phyloP scores from a whole-genome alignment of 2,888 invertebrate species.

The Ectemnius lituratus region DNA sequence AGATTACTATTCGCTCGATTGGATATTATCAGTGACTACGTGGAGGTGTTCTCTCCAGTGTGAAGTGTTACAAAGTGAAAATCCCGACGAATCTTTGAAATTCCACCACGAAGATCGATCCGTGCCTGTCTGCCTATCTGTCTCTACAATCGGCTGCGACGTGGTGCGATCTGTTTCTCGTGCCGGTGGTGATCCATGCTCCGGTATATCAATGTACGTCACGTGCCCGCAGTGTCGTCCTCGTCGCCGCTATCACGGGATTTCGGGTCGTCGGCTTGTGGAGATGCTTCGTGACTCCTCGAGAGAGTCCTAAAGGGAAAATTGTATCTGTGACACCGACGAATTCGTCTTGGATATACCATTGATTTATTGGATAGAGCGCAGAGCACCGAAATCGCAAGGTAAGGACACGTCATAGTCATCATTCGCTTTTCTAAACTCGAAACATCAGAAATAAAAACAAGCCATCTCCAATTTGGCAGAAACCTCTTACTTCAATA shows the following conservation, averaged over 20 bases:
- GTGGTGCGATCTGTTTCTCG: slow-evolving; percentile 50
- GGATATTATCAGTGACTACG: slow-evolving; percentile 30
- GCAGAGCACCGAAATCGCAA: slow-evolving; percentile 46
- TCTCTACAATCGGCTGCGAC: slow-evolving; percentile 30
- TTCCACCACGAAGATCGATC: slow-evolving; percentile 9
- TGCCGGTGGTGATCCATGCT: slow-evolving; percentile 53
- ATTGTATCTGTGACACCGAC: slow-evolving; percentile 14
- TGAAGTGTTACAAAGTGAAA: slow-evolving; percentile 58
- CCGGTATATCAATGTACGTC: slow-evolving; percentile 68
- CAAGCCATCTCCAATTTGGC: too few species aligned
- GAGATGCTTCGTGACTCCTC: slow-evolving; percentile 69
- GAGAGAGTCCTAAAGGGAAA: slow-evolving; percentile 66
- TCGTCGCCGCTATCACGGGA: slow-evolving; percentile 64
- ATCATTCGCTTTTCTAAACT: too few species aligned
- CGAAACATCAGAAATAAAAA: too few species aligned
- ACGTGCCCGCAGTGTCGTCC: slow-evolving; percentile 66
- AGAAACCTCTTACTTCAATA: background rate
- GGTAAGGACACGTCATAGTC: slow-evolving; percentile 33
- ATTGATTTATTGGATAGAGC: slow-evolving; percentile 41
- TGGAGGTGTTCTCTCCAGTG: slow-evolving; percentile 56
- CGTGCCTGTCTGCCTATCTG: slow-evolving; percentile 1
- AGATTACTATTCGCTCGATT: slow-evolving; percentile 8
- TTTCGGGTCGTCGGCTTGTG: slow-evolving; percentile 61
- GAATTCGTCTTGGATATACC: slow-evolving; percentile 49
- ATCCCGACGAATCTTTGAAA: slow-evolving; percentile 2